Evolutionary conservation across 2,888 invertebrate species (phyloP).

Genomic region (Drosophila flavopinicola): DNA sequence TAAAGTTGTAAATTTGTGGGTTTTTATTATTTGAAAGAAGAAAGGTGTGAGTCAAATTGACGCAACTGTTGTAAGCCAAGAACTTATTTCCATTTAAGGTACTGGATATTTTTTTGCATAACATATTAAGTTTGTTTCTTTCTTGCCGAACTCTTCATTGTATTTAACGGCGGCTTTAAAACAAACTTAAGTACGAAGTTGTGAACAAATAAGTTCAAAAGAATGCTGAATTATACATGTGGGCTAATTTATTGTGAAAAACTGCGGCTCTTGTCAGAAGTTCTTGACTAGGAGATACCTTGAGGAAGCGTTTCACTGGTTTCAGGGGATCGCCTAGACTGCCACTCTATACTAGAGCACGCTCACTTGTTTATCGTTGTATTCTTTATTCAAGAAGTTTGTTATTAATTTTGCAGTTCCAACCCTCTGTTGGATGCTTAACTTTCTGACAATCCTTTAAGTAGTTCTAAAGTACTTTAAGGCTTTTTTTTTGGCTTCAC

Average conservation of each 20-base stretch:
- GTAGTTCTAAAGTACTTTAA: not conserved
- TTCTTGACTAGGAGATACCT: too few relatives aligned
- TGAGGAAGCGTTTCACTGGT: too few relatives aligned
- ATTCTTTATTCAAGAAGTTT: not conserved
- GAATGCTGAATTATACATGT: too few relatives aligned
- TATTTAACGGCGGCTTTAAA: not conserved
- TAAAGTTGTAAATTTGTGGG: constrained; percentile 1
- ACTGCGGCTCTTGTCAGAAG: too few relatives aligned
- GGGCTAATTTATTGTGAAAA: too few relatives aligned
- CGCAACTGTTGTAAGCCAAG: not conserved
- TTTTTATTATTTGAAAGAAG: not conserved
- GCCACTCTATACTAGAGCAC: too few relatives aligned
- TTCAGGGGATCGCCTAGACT: too few relatives aligned
- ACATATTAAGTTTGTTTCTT: too few relatives aligned
- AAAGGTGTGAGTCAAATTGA: not conserved
- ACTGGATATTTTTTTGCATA: too few relatives aligned
- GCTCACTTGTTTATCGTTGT: not conserved
- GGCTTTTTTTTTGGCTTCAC: not conserved
- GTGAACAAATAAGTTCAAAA: too few relatives aligned
- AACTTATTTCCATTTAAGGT: not conserved
- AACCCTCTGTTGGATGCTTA: not conserved
- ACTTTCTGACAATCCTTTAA: constrained; percentile 1
- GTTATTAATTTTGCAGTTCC: not conserved
- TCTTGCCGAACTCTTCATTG: too few relatives aligned
- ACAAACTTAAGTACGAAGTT: too few relatives aligned